These are phyloP conservation scores for Heliconius congener DNA, from an alignment of 1,140 invertebrate species.

Conservation along the genomic window DNA sequence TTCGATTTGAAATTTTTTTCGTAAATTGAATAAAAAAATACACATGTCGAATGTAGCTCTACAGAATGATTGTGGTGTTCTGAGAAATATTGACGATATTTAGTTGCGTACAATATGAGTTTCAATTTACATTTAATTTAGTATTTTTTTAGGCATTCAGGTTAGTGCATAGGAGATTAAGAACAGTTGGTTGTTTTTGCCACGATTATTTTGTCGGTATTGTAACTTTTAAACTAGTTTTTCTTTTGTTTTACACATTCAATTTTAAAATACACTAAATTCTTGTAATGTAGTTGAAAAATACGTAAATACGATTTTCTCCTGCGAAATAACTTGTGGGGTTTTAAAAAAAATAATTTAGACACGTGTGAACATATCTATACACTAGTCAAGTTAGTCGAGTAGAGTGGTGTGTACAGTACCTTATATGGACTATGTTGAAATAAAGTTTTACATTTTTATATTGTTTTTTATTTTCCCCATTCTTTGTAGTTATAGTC, in stretches of 20 bases:
- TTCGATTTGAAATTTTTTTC: neutral
- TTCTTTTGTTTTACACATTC: too few species aligned
- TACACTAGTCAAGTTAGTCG: conserved; percentile 55
- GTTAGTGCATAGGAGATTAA: neutral
- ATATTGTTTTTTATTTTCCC: conserved; percentile 42
- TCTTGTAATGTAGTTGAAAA: neutral
- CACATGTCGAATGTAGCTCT: too few species aligned
- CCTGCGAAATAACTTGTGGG: neutral
- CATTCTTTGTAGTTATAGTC: neutral
- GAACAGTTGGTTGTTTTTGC: too few species aligned
- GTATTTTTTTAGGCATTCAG: too few species aligned
- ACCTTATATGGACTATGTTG: conserved; percentile 45
- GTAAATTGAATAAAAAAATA: neutral
- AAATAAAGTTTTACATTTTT: conserved; percentile 73
- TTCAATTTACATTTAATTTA: too few species aligned
- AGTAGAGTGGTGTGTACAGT: conserved; percentile 51
- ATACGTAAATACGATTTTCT: neutral
- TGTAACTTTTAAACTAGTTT: too few species aligned
- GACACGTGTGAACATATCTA: conserved; percentile 46
- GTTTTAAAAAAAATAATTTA: neutral
- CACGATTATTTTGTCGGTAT: neutral
- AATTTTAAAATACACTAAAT: too few species aligned
- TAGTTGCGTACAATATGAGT: too few species aligned
- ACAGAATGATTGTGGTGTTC: too few species aligned
- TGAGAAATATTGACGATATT: too few species aligned